Conservation (phyloP, 2,888 invertebrate genomes). For the Leptopilina syphax region DNA sequence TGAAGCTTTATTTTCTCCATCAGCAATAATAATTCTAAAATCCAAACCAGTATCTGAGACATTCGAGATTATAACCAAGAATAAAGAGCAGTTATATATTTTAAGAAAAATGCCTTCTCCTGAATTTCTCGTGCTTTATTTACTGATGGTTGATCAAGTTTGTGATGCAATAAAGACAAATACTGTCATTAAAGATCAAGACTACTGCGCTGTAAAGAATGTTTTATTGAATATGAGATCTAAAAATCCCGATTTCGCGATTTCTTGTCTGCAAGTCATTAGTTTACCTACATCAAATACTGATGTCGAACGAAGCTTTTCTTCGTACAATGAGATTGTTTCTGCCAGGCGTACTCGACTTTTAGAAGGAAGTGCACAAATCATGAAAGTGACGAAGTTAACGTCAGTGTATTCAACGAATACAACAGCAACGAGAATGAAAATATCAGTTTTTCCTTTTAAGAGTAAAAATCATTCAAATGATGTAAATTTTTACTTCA, state of each 20-base stretch:
- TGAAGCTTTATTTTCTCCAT: slow-evolving; percentile 1
- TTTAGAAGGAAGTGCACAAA: neutral
- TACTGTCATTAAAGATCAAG: neutral
- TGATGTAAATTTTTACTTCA: too few relatives aligned
- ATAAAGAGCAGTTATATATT: slow-evolving; percentile 26
- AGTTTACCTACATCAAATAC: neutral
- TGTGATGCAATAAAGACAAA: neutral
- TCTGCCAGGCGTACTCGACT: neutral
- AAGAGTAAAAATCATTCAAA: neutral
- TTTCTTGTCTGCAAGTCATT: slow-evolving; percentile 5
- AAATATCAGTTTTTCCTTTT: neutral
- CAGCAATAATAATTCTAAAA: neutral
- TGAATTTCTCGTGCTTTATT: neutral
- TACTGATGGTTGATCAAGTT: neutral
- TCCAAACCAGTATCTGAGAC: neutral
- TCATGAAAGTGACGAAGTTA: neutral
- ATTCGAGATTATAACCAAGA: neutral
- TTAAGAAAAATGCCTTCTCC: neutral
- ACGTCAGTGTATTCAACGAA: neutral
- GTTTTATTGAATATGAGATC: neutral
- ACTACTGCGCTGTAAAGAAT: neutral
- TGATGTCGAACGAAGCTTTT: slow-evolving; percentile 2
- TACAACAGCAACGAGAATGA: neutral
- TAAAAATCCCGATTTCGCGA: neutral
- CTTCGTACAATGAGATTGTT: slow-evolving; percentile 6